These are phyloP conservation scores for Mythimna albipuncta DNA, from an alignment of 2,888 invertebrate genomes.

Conservation along the genomic window DNA sequence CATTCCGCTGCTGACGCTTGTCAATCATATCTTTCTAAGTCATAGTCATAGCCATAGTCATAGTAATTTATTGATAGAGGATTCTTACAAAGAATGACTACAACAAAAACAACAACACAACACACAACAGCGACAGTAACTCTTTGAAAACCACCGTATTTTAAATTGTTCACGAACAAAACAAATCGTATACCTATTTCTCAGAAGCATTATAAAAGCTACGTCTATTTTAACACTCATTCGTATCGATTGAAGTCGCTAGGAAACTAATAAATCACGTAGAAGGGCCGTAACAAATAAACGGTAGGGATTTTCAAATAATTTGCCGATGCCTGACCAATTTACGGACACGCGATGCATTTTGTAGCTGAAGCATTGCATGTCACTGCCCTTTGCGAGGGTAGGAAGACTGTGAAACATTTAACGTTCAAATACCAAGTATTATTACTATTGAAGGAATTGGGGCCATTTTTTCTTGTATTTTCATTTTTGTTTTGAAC, in stretches of 20 bases:
- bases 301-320: slow-evolving; percentile 76
- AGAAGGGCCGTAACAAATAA: slow-evolving; percentile 70
- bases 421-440: slow-evolving; percentile 76
- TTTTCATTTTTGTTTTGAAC: slow-evolving; percentile 44
- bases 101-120: too few relatives aligned
- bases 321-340: slow-evolving; percentile 76
- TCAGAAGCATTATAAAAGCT: slow-evolving; percentile 26
- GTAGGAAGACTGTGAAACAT: slow-evolving; percentile 70
- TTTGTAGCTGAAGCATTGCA: slow-evolving; percentile 72
- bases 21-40: too few relatives aligned
- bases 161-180: slow-evolving; percentile 4
- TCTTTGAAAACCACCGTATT: neutral
- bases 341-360: slow-evolving; percentile 81
- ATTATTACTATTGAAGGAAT: slow-evolving; percentile 66
- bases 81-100: too few relatives aligned
- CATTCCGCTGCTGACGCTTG: too few relatives aligned
- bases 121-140: too few relatives aligned
- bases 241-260: slow-evolving; percentile 47
- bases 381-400: slow-evolving; percentile 76
- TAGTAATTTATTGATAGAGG: too few relatives aligned
- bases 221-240: slow-evolving; percentile 45
- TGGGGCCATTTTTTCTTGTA: slow-evolving; percentile 52
- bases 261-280: slow-evolving; percentile 68
- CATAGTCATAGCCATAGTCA: too few relatives aligned
- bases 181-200: slow-evolving; percentile 15